phyloP scores from a whole-genome alignment of 2,797 vertebrate species.

The Peromyscus eremicus region DNA sequence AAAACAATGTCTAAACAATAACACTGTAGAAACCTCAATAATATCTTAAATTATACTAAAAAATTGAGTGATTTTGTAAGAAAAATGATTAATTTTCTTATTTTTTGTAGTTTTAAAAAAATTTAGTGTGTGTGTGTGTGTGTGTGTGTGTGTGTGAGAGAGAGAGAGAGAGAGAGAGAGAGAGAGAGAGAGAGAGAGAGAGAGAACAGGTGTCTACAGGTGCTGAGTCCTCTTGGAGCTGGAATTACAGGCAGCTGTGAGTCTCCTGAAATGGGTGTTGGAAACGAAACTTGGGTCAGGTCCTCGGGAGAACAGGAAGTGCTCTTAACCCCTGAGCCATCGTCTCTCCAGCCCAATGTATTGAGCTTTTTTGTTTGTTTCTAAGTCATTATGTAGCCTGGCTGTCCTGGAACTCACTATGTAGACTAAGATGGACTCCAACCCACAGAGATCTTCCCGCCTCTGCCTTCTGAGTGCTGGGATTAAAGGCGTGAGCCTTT shows the following conservation, averaged over 20 bases:
- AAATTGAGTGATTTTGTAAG: too few relatives aligned
- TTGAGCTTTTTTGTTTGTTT: background rate
- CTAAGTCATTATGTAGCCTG: background rate
- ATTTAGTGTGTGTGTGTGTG: background rate
- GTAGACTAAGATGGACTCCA: background rate
- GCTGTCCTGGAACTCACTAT: background rate
- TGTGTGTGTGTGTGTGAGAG: too few relatives aligned
- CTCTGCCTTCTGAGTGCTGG: background rate
- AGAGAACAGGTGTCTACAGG: background rate
- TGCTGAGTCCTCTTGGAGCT: background rate
- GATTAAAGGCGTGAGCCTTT: background rate
- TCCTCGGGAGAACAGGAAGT: background rate
- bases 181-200: too few relatives aligned
- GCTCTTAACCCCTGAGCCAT: background rate
- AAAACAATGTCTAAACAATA: slow-evolving; percentile 12
- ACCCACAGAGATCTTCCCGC: background rate
- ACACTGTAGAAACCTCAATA: slow-evolving; percentile 26
- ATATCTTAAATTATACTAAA: background rate
- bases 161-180: too few relatives aligned
- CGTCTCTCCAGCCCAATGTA: background rate
- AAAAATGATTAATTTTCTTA: too few relatives aligned
- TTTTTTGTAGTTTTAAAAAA: too few relatives aligned
- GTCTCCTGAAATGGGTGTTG: too few relatives aligned
- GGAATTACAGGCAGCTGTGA: too few relatives aligned
- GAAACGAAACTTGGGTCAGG: background rate